A percentile compares a stretch with the other conserved stretches of the same genome.
Evolutionary conservation across 2,888 invertebrate species (phyloP).

Genomic region (Vanessa cardui): DNA sequence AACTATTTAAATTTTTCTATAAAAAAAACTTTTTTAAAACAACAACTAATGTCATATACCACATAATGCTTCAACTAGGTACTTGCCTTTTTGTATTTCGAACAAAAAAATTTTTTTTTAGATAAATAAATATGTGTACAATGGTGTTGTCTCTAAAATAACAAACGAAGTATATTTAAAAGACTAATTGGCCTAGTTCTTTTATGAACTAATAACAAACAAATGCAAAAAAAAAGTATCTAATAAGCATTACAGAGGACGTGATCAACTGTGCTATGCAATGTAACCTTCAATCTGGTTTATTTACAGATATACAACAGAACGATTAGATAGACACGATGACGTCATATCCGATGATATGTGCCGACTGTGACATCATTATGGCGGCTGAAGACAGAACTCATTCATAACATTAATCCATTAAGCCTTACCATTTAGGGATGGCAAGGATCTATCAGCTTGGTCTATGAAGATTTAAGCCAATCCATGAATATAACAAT

Average conservation of each 20-base stretch:
- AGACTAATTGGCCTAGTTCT: too few relatives aligned
- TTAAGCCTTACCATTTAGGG: too few relatives aligned
- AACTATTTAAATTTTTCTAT: not conserved
- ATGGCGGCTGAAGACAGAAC: not conserved
- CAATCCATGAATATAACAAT: too few relatives aligned
- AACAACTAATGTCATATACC: too few relatives aligned
- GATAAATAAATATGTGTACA: too few relatives aligned
- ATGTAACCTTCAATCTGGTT: conserved; percentile 10
- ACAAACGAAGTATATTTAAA: not conserved
- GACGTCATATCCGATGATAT: conserved; percentile 21
- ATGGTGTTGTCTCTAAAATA: not conserved
- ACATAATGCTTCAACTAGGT: too few relatives aligned
- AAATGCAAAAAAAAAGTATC: not conserved
- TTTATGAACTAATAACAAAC: too few relatives aligned
- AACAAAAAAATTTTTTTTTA: too few relatives aligned
- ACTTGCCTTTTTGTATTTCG: too few relatives aligned
- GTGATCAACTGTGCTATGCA: not conserved
- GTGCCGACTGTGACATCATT: conserved; percentile 16
- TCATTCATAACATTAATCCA: not conserved
- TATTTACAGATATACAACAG: conserved; percentile 14
- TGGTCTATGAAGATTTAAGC: too few relatives aligned
- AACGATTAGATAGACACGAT: conserved; percentile 20
- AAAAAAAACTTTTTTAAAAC: too few relatives aligned
- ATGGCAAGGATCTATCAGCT: too few relatives aligned
- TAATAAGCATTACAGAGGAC: not conserved